Base-by-base conservation (phyloP, 2,797 vertebrate species). In the Pelochelys cantorii region DNA sequence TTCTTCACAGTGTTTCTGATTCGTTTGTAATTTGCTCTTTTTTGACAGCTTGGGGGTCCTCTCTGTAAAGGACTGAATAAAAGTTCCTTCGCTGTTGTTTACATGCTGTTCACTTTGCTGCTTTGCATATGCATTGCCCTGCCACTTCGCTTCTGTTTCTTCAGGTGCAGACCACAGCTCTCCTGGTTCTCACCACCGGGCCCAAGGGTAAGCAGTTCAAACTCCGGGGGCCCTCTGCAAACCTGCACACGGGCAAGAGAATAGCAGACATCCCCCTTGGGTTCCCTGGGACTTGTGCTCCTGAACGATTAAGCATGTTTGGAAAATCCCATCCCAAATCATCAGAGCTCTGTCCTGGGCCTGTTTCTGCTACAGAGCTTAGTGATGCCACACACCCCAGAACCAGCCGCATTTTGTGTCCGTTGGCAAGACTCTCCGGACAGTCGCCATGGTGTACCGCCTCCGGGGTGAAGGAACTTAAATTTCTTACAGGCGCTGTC, bases 21-120 rank as follows among this genome's bases (percentile, higher is more conserved):
- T 88, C 7, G 14, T 97, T 93, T 96, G 93, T 97, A 96, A 89
- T 84, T 92, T 89, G 88, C 74, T 83, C 83, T 96, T 94, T 95
- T 96, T 95, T 87, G 81, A 95, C 85, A 85, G 93, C 48, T 85
- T 86, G 93, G 78, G 89, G 84, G 95, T 96, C 97, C 89, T 96
- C 89, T 96, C 95, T 97, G 95, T 97, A 96, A 86, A 93, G 95
- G 92, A 93, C 83, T 89, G 87, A 94, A 96, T 97, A 96, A 96
- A 96, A 94, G 81, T 75, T 14, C 75, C 79, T 87, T 95, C 86
- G 68, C 81, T 68, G 84, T 71, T 85, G 82, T 95, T 96, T 94
- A 82, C 92, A 75, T 12, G 48, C 42, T 22, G 48, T 48, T 75
- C 37, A 48, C 23, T 37, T 48, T 27, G 23, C 37, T 75, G 3